A percentile compares a stretch with the other conserved stretches of the same genome.
Conservation (phyloP, 1,140 invertebrate species). For the Pemphigus obesinymphae region DNA sequence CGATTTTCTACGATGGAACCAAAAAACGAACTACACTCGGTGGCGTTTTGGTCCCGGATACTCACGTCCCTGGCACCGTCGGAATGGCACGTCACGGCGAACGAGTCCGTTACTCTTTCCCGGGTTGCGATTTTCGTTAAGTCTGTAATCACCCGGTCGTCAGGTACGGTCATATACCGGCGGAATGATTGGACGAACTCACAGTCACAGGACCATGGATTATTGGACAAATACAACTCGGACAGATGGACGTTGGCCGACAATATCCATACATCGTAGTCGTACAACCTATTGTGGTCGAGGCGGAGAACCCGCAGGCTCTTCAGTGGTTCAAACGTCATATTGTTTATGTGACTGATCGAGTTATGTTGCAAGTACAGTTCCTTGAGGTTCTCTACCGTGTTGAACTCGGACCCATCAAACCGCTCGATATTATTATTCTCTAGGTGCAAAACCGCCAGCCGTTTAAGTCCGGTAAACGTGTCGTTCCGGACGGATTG, state of each 20-base stretch:
- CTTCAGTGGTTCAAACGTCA: conserved; percentile 74
- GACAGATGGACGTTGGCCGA: conserved; percentile 70
- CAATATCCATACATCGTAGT: conserved; percentile 73
- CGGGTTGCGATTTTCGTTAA: no score
- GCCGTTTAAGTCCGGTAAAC: conserved; percentile 75
- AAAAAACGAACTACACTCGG: conserved; percentile 57
- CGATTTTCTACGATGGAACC: conserved; percentile 61
- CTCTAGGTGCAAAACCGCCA: conserved; percentile 77
- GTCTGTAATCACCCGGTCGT: conserved; percentile 63
- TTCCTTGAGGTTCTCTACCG: conserved; percentile 72
- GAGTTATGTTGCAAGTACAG: conserved; percentile 83
- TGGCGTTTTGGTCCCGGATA: conserved; percentile 61
- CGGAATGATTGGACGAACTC: conserved; percentile 70
- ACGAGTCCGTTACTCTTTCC: no score
- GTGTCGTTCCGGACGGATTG: conserved; percentile 79
- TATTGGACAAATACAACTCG: conserved; percentile 72
- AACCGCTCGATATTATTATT: conserved; percentile 76
- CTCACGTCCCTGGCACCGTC: conserved; percentile 41
- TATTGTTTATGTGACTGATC: conserved; percentile 76
- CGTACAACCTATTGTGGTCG: conserved; percentile 76
- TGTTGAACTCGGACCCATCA: conserved; percentile 76
- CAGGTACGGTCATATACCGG: conserved; percentile 68
- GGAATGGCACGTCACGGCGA: conserved; percentile 47
- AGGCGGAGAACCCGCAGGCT: conserved; percentile 76
- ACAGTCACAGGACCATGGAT: conserved; percentile 88